A percentile compares a stretch with the other conserved stretches of the same genome.
These are phyloP conservation scores for Drosophila yakuba DNA, from an alignment of 1,140 invertebrate genomes.

Conservation along the genomic window DNA sequence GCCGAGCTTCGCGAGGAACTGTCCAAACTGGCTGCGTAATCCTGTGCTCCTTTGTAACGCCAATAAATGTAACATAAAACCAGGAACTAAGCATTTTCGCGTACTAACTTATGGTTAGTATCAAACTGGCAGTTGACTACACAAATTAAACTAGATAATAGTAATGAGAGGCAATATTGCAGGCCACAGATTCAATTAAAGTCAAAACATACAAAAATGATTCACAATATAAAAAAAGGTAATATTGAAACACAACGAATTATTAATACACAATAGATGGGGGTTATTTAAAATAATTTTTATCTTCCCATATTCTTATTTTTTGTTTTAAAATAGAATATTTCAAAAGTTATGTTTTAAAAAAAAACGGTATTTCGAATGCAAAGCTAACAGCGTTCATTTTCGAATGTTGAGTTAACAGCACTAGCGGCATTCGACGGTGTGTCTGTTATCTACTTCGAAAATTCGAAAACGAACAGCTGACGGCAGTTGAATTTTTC, in stretches of 20 bases:
- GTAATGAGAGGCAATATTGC: background rate
- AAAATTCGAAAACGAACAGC: conserved; percentile 28
- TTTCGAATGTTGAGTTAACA: background rate
- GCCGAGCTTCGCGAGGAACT: conserved; percentile 73
- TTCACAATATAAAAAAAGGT: background rate
- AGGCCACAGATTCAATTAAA: background rate
- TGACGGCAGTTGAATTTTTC: conserved; percentile 9
- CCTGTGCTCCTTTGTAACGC: conserved; percentile 17
- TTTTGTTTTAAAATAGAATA: too few relatives aligned
- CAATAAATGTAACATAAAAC: conserved; percentile 39
- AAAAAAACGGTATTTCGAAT: background rate
- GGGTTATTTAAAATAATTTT: too few relatives aligned
- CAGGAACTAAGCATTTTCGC: conserved; percentile 30
- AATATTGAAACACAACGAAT: background rate
- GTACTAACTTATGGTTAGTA: conserved; percentile 19
- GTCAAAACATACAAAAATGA: background rate
- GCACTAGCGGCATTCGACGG: background rate
- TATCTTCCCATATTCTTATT: too few relatives aligned
- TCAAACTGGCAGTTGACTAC: background rate
- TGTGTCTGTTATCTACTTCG: conserved; percentile 12
- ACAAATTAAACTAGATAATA: conserved; percentile 2
- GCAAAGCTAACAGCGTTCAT: background rate
- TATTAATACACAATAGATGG: too few relatives aligned
- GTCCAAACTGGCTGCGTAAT: conserved; percentile 63
- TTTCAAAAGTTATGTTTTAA: background rate